Base-by-base conservation (phyloP, 2,797 vertebrate genomes). In the Centroberyx gerrardi region DNA sequence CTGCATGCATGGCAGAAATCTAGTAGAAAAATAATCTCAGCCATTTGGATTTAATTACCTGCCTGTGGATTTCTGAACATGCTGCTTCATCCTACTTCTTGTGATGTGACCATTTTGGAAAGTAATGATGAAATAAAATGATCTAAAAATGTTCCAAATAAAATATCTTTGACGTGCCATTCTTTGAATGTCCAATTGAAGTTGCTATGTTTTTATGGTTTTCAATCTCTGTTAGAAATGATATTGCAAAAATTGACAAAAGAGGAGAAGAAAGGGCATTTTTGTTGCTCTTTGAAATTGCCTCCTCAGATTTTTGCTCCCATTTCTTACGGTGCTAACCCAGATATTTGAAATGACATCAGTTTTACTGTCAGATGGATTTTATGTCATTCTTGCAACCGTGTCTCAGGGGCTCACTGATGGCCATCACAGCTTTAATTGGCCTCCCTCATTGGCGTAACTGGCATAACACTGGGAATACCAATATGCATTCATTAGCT, bases 291-390 rank as follows among this genome's bases (percentile, higher is more conserved):
- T 27, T 28, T 44, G 40, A 28, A 15, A 13, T 51, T 77, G 56
- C 38, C 10, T 52, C 54, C 17, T 72, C 46, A 70, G 44, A 54
- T 80, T 80, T 64, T 55, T 7, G 18, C 18, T 65, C n/a, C 17
- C 44, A 49, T 76, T 82, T 81, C 72, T 77, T 58, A 68, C 76
- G 15, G 14, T 74, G 33, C 52, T 63, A 74, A 75, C 61, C 62
- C 62, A 88, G 55, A 76, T 80, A 76, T 86, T 72, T 80, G 13
- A 60, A 61, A 70, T 33, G 12, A 5, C 42, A 59, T 27, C 4
- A 8, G 14, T 9, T 38, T 44, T 4, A 44, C 9, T 56, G 65
- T 28, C 38, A 68, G 1, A 8, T 48, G 12, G 27, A 22, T 36
- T 58, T 36, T 33, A 58, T 66, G 17, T 27, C 5, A 46, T 46